These are phyloP conservation scores for Piaya cayana DNA, from an alignment of 2,113 vertebrate genomes.

Conservation along the genomic window DNA sequence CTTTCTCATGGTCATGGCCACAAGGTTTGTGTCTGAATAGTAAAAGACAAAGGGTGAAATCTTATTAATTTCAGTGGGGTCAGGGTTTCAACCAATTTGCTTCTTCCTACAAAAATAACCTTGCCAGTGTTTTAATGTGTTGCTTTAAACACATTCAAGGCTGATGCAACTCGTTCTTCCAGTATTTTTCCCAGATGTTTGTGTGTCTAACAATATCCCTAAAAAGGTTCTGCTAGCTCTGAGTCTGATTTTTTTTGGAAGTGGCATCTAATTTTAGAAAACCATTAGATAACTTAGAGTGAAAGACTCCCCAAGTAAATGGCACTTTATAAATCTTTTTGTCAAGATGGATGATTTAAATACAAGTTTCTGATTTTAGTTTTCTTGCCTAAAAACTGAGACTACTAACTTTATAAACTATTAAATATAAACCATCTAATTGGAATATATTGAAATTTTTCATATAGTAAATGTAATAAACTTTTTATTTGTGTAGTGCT, in stretches of 20 bases:
- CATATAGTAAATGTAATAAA: not conserved
- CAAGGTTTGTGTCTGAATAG: not conserved
- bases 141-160: not conserved
- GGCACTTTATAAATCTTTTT: not conserved
- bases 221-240: not conserved
- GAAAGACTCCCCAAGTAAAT: constrained; percentile 1
- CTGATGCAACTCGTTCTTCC: not conserved
- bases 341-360: not conserved
- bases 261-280: constrained; percentile 45
- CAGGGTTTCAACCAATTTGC: constrained; percentile 1
- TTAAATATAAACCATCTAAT: not conserved
- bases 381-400: not conserved
- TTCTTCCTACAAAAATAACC: not conserved
- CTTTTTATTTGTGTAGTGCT: not conserved
- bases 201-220: not conserved
- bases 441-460: not conserved
- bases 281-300: constrained; percentile 10
- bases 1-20: not conserved
- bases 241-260: constrained; percentile 13
- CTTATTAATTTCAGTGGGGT: not conserved
- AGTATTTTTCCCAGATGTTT: not conserved
- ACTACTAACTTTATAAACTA: not conserved
- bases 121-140: not conserved
- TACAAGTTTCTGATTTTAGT: not conserved
- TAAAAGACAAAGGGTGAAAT: constrained; percentile 5